phyloP scores from a whole-genome alignment of 1,140 invertebrate genomes.

The Meloidogyne hapla region DNA sequence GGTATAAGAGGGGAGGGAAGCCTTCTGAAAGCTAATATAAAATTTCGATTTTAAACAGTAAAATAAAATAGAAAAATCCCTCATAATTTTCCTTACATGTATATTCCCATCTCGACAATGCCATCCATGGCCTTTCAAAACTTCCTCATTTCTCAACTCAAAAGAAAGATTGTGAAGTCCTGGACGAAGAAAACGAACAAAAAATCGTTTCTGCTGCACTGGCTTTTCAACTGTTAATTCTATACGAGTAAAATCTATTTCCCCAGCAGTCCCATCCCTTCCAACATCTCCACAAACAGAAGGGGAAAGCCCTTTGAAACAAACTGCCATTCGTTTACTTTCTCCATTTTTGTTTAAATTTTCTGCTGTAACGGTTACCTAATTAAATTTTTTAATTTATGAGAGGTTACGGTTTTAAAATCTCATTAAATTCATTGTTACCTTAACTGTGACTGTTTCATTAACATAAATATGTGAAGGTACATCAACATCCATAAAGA shows the following conservation, averaged over 20 bases:
- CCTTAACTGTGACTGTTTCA: constrained; percentile 44
- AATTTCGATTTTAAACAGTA: too few relatives aligned
- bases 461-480: constrained; percentile 46
- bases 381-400: not conserved
- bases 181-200: constrained; percentile 38
- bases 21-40: too few relatives aligned
- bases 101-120: constrained; percentile 34
- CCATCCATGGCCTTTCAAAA: constrained; percentile 36
- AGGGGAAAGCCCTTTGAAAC: constrained; percentile 46
- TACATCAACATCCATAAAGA: constrained; percentile 51
- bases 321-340: constrained; percentile 35
- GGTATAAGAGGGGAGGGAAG: too few relatives aligned
- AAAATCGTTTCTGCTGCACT: constrained; percentile 37
- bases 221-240: constrained; percentile 23
- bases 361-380: not conserved
- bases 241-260: constrained; percentile 41
- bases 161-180: constrained; percentile 44
- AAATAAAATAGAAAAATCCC: too few relatives aligned
- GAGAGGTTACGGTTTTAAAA: too few relatives aligned
- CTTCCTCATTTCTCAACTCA: constrained; percentile 39
- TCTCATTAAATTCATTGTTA: not conserved
- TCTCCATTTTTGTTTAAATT: constrained; percentile 28
- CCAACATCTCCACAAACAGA: constrained; percentile 48
- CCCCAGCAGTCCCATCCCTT: constrained; percentile 30
- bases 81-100: not conserved